Conservation (phyloP, 2,888 invertebrate species). For the Microctonus aethiopoides region DNA sequence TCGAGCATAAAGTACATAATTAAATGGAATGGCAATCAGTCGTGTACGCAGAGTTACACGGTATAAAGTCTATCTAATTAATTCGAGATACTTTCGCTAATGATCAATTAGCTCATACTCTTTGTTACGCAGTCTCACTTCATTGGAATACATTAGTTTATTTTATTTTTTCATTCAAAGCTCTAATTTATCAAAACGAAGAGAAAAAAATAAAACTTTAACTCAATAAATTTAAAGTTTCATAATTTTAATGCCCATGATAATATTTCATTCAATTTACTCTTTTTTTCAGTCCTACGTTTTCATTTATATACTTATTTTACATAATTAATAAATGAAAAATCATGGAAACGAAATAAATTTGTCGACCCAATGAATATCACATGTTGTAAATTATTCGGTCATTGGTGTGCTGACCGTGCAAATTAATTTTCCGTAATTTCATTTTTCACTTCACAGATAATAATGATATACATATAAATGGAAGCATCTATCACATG, state of each 20-base stretch:
- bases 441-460: conserved; percentile 27
- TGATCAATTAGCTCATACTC: conserved; percentile 13
- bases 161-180: background rate
- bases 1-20: background rate
- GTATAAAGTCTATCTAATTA: background rate
- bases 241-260: background rate
- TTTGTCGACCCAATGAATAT: conserved; percentile 23
- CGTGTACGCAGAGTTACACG: background rate
- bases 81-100: conserved; percentile 2
- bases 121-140: background rate
- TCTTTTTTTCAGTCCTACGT: background rate
- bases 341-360: background rate
- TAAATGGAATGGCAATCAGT: background rate
- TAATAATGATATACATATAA: too few relatives aligned
- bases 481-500: background rate
- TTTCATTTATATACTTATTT: background rate
- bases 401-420: conserved; percentile 19
- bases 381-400: conserved; percentile 28
- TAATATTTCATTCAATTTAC: too few relatives aligned
- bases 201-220: background rate
- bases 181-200: background rate
- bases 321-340: background rate
- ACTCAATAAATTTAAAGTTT: background rate
- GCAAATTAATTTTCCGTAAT: conserved; percentile 28
- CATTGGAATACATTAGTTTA: too few relatives aligned